A percentile compares a stretch with the other conserved stretches of the same genome.
Evolutionary conservation across 2,888 invertebrate genomes (phyloP).

Genomic region (Junonia oenone): DNA sequence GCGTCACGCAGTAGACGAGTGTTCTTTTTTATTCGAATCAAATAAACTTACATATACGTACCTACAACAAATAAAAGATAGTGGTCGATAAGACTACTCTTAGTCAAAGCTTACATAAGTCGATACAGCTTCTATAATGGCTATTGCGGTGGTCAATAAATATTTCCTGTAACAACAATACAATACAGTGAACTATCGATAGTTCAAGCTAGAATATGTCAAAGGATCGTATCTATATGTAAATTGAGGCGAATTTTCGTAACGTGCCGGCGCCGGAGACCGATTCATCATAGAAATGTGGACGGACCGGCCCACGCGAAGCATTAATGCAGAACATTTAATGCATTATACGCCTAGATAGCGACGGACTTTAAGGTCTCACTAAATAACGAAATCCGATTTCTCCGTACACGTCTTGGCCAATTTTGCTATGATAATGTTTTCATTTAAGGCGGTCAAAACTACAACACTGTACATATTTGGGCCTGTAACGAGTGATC

Average conservation of each 20-base stretch:
- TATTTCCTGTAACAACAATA: constrained; percentile 54
- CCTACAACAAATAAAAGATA: not conserved
- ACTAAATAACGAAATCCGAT: constrained; percentile 35
- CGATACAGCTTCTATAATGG: constrained; percentile 34
- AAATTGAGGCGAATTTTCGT: constrained; percentile 72
- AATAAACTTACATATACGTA: not conserved
- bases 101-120: constrained; percentile 26
- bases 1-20: not conserved
- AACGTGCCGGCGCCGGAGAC: constrained; percentile 56
- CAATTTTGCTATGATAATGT: constrained; percentile 29
- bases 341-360: constrained; percentile 42
- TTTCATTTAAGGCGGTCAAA: constrained; percentile 28
- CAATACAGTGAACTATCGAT: constrained; percentile 45
- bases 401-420: constrained; percentile 28
- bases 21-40: not conserved
- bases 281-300: constrained; percentile 77
- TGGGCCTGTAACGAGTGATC: constrained; percentile 17
- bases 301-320: constrained; percentile 69
- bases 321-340: constrained; percentile 53
- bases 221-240: constrained; percentile 64
- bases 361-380: constrained; percentile 28
- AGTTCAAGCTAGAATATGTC: constrained; percentile 38
- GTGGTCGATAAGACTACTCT: constrained; percentile 1
- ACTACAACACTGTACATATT: constrained; percentile 24
- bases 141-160: constrained; percentile 51